Conservation (phyloP, 1,140 invertebrate species). For the Cardiocondyla obscurior region DNA sequence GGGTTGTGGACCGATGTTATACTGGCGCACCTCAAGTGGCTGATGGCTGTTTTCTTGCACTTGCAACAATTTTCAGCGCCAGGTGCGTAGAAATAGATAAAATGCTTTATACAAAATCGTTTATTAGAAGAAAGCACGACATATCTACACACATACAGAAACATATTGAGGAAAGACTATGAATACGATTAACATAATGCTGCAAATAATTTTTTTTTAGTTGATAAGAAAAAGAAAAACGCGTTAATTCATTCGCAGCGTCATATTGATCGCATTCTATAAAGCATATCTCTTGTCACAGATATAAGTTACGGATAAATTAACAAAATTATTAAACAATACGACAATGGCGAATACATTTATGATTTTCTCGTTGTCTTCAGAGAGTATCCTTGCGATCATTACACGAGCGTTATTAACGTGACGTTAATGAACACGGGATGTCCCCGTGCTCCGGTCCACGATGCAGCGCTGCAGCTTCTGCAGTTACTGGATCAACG, state of each 20-base stretch:
- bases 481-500: constrained; percentile 97
- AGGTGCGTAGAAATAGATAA: constrained; percentile 85
- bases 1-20: constrained; percentile 98
- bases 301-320: neutral
- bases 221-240: too few relatives aligned
- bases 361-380: constrained; percentile 68
- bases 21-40: constrained; percentile 95
- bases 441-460: constrained; percentile 94
- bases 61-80: constrained; percentile 97
- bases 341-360: neutral
- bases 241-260: too few relatives aligned
- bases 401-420: constrained; percentile 98
- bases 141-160: too few relatives aligned
- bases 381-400: constrained; percentile 99
- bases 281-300: neutral
- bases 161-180: neutral
- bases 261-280: too few relatives aligned
- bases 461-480: constrained; percentile 96
- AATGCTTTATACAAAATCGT: neutral
- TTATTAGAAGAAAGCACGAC: constrained; percentile 21
- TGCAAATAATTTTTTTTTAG: too few relatives aligned
- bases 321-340: constrained; percentile 5
- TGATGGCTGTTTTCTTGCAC: constrained; percentile 97
- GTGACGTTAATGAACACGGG: constrained; percentile 98
- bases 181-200: too few relatives aligned